These are phyloP conservation scores for Jordanella pulchra DNA, from an alignment of 2,797 vertebrate species.

Conservation along the genomic window DNA sequence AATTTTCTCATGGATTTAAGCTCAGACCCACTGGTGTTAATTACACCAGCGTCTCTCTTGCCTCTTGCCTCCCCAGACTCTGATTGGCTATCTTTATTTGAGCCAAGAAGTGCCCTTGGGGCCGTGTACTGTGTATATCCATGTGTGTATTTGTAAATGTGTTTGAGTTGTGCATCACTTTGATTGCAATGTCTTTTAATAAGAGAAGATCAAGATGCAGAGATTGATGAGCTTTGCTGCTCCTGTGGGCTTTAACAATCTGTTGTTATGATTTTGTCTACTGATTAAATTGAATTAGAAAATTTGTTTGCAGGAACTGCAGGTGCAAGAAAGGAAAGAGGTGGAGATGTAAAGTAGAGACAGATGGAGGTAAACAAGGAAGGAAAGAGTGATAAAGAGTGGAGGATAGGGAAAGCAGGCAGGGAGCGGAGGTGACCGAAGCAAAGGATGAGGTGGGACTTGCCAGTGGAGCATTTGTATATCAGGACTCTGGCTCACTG, in stretches of 20 bases:
- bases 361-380: slow-evolving; percentile 41
- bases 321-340: slow-evolving; percentile 1
- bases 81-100: slow-evolving; percentile 58
- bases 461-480: slow-evolving; percentile 66
- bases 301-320: slow-evolving; percentile 32
- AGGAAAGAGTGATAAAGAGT: slow-evolving; percentile 11
- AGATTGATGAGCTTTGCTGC: slow-evolving; percentile 48
- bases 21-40: slow-evolving; percentile 56
- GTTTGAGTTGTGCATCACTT: slow-evolving; percentile 17
- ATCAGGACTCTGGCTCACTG: slow-evolving; percentile 61
- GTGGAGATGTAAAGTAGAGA: slow-evolving; percentile 20
- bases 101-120: slow-evolving; percentile 37
- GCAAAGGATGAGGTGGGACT: slow-evolving; percentile 64
- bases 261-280: slow-evolving; percentile 26
- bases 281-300: slow-evolving; percentile 54
- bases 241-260: slow-evolving; percentile 40
- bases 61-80: slow-evolving; percentile 27
- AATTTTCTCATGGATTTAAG: slow-evolving; percentile 30
- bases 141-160: slow-evolving; percentile 6
- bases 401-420: slow-evolving; percentile 35
- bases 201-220: slow-evolving; percentile 42
- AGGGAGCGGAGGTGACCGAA: slow-evolving; percentile 63
- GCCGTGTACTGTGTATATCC: background rate
- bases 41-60: slow-evolving; percentile 44
- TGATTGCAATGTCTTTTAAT: slow-evolving; percentile 61